These are phyloP conservation scores for Odocoileus virginianus DNA, from an alignment of 2,113 vertebrate genomes.

Conservation along the genomic window DNA sequence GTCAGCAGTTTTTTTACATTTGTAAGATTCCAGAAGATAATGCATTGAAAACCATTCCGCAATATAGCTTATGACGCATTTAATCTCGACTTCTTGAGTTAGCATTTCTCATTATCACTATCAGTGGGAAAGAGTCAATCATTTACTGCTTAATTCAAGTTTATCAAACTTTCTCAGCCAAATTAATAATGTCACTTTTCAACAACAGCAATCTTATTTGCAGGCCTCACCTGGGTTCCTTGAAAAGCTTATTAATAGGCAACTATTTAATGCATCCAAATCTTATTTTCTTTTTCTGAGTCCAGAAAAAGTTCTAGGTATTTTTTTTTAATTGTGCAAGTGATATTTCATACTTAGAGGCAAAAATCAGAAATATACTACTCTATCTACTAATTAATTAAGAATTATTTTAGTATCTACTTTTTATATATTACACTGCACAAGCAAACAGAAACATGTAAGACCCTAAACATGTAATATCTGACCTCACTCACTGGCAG, in stretches of 20 bases:
- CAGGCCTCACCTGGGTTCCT: background rate
- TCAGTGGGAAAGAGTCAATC: background rate
- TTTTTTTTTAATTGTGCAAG: background rate
- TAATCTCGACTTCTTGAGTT: background rate
- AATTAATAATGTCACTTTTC: background rate
- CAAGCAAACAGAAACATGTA: background rate
- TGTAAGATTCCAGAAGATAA: background rate
- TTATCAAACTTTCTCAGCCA: background rate
- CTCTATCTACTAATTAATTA: background rate
- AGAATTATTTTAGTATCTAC: background rate
- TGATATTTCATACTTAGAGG: background rate
- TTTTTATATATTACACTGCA: background rate
- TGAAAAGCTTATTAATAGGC: background rate
- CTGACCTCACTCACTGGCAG: background rate
- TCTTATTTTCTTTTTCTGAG: background rate
- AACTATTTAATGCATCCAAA: background rate
- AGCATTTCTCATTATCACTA: background rate
- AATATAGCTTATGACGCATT: background rate
- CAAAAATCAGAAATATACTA: background rate
- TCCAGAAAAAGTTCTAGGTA: background rate
- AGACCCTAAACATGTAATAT: background rate
- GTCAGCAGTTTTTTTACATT: background rate
- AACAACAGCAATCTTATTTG: background rate
- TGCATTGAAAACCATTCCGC: background rate
- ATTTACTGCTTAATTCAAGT: background rate